A percentile compares a stretch with the other conserved stretches of the same genome.
Conservation (phyloP, 1,140 invertebrate species). For the Campoletis sonorensis region DNA sequence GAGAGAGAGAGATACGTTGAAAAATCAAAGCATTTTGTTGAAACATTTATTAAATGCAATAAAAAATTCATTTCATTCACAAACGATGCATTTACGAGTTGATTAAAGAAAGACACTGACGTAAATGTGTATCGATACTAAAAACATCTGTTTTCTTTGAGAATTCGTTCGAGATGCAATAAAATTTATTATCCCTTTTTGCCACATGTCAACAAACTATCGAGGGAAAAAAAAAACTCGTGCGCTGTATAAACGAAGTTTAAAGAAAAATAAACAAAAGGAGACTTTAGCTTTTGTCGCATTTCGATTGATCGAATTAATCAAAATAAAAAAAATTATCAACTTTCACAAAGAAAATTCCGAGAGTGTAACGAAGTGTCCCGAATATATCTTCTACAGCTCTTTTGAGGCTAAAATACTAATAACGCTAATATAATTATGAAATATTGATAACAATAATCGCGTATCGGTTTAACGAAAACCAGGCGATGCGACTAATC, state of each 20-base stretch:
- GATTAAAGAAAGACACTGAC: too few relatives aligned
- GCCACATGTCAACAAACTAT: background rate
- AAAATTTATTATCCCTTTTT: background rate
- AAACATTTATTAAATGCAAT: background rate
- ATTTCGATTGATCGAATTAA: constrained; percentile 4
- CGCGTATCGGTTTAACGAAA: background rate
- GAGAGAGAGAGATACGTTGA: background rate
- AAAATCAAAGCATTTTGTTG: background rate
- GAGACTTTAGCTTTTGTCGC: background rate
- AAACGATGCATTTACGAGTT: background rate
- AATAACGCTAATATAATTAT: background rate
- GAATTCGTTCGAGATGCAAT: background rate
- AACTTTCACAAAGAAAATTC: background rate
- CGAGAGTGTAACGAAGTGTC: background rate
- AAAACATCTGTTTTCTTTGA: too few relatives aligned
- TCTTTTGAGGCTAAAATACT: background rate
- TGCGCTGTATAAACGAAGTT: background rate
- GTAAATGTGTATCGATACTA: too few relatives aligned
- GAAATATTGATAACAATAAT: background rate
- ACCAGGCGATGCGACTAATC: constrained; percentile 14
- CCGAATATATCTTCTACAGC: background rate
- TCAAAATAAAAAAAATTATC: background rate
- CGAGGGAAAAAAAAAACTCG: background rate
- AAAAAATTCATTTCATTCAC: background rate
- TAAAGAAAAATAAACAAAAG: too few relatives aligned